Evolutionary conservation across 2,797 vertebrate species (phyloP), one percentile per base, ranked within the genome.

Genomic region (Rhadinocentrus ornatus): DNA sequence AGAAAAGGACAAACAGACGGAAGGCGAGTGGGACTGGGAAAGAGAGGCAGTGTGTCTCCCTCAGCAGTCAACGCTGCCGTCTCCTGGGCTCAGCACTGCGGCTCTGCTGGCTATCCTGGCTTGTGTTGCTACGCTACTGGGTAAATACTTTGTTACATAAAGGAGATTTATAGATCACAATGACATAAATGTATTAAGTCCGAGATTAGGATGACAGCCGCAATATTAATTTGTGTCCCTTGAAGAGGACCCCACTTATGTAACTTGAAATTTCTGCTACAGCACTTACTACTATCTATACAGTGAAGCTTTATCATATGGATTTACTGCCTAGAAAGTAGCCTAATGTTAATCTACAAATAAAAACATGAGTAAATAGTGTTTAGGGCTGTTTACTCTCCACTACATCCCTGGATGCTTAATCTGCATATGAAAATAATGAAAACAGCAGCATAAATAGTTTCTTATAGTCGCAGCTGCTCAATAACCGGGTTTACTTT

Each of bases 91-190:
- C 91, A 97, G 97, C 80, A 97, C 96, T 0, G 96, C 96, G 0
- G 96, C 96, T 70, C 90, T 97, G 81, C 93, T 97, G 67, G 96
- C 96, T 53, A 96, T 98, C 69, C 77, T 97, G 71, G 96, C 96
- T 48, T 97, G 96, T 46, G 94, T 96, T 0, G 95, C 95, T 50
- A 97, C 96, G 0, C 92, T 97, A 20, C 84, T 97, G 44, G 96
- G 96, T 97, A 93, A 95, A 54, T 71, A 72, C 31, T 59, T 48
- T 44, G 1, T 41, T 35, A 16, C 2, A 10, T 41, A 35, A 39
- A 60, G 2, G 71, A 24, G 48, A 24, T 24, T 46, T n/a, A 52
- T 26, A 26, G 3, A 54, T 66, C 39, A 53, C 61, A 3, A 57
- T 53, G 11, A 64, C 34, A 52, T 37, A 69, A 26, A 26, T 1